Evolutionary conservation across 2,797 vertebrate species (phyloP).

Genomic region (Enteromius radiatus): DNA sequence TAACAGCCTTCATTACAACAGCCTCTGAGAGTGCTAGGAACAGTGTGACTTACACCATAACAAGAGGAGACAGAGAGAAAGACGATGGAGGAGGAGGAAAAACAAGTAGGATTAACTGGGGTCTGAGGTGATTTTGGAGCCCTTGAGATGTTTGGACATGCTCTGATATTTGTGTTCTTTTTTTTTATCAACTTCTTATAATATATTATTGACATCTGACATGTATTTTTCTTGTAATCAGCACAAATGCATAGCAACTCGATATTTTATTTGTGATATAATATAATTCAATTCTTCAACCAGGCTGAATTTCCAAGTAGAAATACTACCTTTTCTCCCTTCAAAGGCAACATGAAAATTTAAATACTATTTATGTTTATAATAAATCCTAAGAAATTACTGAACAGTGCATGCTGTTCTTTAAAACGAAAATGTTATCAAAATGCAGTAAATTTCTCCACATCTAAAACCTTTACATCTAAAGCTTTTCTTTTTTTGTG

Average conservation of each 20-base stretch:
- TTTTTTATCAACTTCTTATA: no score
- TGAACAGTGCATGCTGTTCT: not conserved
- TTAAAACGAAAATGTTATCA: not conserved
- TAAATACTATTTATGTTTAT: not conserved
- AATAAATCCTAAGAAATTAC: slow-evolving; percentile 1
- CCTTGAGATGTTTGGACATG: no score
- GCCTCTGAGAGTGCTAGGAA: slow-evolving; percentile 9
- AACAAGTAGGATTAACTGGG: not conserved
- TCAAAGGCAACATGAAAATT: not conserved
- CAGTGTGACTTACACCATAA: slow-evolving; percentile 28
- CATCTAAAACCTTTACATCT: not conserved
- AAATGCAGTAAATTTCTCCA: not conserved
- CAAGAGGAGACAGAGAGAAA: not conserved
- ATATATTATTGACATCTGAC: no score
- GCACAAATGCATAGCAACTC: not conserved
- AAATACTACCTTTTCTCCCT: slow-evolving; percentile 7
- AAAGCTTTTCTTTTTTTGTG: not conserved
- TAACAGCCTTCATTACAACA: slow-evolving; percentile 52
- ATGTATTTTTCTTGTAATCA: no score
- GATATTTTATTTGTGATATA: slow-evolving; percentile 6
- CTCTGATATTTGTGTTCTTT: no score
- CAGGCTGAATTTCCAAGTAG: slow-evolving; percentile 1
- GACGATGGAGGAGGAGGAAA: not conserved
- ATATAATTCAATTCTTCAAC: not conserved
- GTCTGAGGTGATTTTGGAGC: no score